These are phyloP conservation scores for Psococerastis gibbosa DNA, from an alignment of 2,888 invertebrate species.

Conservation along the genomic window DNA sequence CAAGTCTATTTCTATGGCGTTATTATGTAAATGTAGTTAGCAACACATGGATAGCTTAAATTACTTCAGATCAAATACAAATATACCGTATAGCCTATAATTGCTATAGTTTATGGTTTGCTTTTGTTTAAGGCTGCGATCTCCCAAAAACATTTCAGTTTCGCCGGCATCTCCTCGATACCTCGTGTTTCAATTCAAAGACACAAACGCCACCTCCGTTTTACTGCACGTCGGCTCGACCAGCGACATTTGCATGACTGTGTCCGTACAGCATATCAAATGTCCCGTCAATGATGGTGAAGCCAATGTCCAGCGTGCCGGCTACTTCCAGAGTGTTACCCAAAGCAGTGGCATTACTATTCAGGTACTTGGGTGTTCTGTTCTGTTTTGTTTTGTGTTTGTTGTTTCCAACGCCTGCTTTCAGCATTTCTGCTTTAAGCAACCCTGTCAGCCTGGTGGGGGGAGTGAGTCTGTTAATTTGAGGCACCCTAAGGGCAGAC, in stretches of 20 bases:
- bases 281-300: conserved; percentile 72
- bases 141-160: conserved; percentile 22
- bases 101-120: too few relatives aligned
- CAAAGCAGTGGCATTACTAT: conserved; percentile 56
- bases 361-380: conserved; percentile 33
- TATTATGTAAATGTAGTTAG: too few relatives aligned
- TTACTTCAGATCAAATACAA: too few relatives aligned
- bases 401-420: too few relatives aligned
- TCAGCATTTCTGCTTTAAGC: too few relatives aligned
- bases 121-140: conserved; percentile 19
- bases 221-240: conserved; percentile 43
- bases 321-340: conserved; percentile 58
- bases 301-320: conserved; percentile 52
- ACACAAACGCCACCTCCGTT: conserved; percentile 28
- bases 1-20: too few relatives aligned
- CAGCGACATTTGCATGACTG: conserved; percentile 49
- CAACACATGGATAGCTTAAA: too few relatives aligned
- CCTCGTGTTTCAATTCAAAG: conserved; percentile 35
- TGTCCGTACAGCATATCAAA: conserved; percentile 66
- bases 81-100: too few relatives aligned
- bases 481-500: too few relatives aligned
- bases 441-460: too few relatives aligned
- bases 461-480: too few relatives aligned
- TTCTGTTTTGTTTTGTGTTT: too few relatives aligned
- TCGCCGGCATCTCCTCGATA: conserved; percentile 40